A percentile compares a stretch with the other conserved stretches of the same genome.
Conservation (phyloP, 2,113 vertebrate species). For the Rhegmatorhina hoffmannsi region DNA sequence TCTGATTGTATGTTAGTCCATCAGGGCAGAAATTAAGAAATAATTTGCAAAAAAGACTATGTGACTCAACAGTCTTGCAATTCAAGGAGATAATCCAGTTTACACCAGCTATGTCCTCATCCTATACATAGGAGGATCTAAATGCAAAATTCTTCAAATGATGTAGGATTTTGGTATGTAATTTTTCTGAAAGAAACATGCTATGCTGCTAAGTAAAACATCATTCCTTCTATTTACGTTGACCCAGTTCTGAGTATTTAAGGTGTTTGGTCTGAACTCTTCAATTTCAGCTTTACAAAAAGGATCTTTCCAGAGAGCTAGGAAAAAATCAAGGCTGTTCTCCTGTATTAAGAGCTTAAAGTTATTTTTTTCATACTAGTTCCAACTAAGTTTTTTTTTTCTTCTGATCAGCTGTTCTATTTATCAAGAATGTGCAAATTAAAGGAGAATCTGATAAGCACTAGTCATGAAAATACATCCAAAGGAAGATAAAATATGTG, state of each 20-base stretch:
- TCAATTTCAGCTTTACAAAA: not conserved
- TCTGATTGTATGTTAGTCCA: not conserved
- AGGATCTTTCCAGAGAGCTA: not conserved
- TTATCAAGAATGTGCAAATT: not conserved
- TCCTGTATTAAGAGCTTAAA: not conserved
- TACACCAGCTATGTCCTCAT: not conserved
- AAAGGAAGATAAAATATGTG: not conserved
- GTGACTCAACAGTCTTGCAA: not conserved
- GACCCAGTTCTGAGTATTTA: constrained; percentile 1
- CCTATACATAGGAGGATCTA: not conserved
- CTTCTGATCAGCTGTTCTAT: not conserved
- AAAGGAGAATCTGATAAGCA: not conserved
- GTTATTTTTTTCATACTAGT: not conserved
- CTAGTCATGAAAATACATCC: not conserved
- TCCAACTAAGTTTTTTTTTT: not conserved
- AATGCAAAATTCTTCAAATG: constrained; percentile 8
- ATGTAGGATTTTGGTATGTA: not conserved
- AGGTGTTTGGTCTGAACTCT: not conserved
- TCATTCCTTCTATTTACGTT: not conserved
- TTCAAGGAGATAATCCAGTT: not conserved
- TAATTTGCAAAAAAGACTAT: not conserved
- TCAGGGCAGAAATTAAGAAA: not conserved
- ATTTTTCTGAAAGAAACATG: not conserved
- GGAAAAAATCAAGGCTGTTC: not conserved
- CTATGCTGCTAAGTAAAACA: not conserved